A percentile compares a stretch with the other conserved stretches of the same genome.
Conservation (phyloP, 1,140 invertebrate species). For the Phthorimaea operculella region DNA sequence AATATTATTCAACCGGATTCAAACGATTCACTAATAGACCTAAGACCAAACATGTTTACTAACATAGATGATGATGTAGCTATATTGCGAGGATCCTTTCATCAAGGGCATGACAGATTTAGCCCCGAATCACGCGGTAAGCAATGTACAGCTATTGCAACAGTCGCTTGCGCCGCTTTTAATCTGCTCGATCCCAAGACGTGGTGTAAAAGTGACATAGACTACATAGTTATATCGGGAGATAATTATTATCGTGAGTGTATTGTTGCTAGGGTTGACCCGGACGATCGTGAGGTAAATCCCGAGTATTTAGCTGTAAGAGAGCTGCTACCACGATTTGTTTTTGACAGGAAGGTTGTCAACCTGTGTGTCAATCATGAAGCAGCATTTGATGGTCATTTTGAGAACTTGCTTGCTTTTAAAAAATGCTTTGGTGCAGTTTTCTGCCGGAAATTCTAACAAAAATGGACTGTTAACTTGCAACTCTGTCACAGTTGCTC, state of each 20-base stretch:
- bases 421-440: neutral
- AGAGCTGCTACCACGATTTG: neutral
- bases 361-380: too few species aligned
- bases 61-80: too few species aligned
- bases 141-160: constrained; percentile 5
- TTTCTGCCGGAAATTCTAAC: constrained; percentile 1
- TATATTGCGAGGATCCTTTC: constrained; percentile 8
- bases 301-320: constrained; percentile 1
- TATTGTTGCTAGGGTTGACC: constrained; percentile 1
- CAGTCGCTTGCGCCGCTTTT: constrained; percentile 1
- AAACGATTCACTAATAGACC: neutral
- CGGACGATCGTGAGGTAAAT: constrained; percentile 2
- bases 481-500: constrained; percentile 2
- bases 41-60: too few species aligned
- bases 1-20: too few species aligned
- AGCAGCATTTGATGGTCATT: neutral
- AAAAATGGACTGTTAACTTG: constrained; percentile 8
- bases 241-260: constrained; percentile 3
- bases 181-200: constrained; percentile 8
- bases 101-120: constrained; percentile 9
- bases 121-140: neutral
- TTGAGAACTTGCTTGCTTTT: neutral
- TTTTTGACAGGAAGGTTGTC: too few species aligned
- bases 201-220: constrained; percentile 4
- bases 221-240: constrained; percentile 1